A percentile compares a stretch with the other conserved stretches of the same genome.
Evolutionary conservation across 2,113 vertebrate genomes (phyloP).

Genomic region (Marmota flaviventris): DNA sequence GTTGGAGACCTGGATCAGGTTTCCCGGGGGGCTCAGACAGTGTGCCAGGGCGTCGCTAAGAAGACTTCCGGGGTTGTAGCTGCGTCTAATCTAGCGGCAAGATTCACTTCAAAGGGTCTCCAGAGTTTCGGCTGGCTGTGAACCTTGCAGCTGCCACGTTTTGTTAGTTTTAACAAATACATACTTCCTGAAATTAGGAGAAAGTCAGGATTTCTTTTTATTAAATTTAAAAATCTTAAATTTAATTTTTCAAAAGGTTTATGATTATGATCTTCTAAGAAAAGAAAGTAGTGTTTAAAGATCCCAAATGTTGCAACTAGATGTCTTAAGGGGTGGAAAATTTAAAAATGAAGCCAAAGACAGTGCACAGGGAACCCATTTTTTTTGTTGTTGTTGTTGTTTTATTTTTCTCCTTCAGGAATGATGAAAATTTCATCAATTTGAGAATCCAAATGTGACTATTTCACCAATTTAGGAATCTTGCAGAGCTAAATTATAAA

Average conservation of each 20-base stretch:
- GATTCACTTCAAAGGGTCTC: background rate
- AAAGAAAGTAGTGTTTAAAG: slow-evolving; percentile 7
- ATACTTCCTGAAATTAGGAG: slow-evolving; percentile 21
- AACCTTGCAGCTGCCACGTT: background rate
- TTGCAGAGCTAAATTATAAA: background rate
- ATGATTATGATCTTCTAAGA: background rate
- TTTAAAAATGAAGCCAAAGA: background rate
- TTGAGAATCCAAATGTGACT: background rate
- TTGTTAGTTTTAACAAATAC: background rate
- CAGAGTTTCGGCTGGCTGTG: background rate
- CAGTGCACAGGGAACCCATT: background rate
- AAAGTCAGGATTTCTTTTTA: background rate
- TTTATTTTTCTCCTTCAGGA: background rate
- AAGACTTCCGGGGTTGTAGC: background rate
- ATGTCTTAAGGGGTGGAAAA: background rate
- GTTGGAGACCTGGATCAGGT: background rate
- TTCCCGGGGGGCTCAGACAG: background rate
- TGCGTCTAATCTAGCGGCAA: too few species aligned
- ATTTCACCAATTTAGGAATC: background rate
- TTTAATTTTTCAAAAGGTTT: background rate
- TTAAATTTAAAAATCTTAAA: background rate
- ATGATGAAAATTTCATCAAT: background rate
- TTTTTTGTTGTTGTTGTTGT: background rate
- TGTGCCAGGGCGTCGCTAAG: background rate
- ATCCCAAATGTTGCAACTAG: background rate